Evolutionary conservation across 2,113 vertebrate genomes (phyloP).

Genomic region (Tichodroma muraria): DNA sequence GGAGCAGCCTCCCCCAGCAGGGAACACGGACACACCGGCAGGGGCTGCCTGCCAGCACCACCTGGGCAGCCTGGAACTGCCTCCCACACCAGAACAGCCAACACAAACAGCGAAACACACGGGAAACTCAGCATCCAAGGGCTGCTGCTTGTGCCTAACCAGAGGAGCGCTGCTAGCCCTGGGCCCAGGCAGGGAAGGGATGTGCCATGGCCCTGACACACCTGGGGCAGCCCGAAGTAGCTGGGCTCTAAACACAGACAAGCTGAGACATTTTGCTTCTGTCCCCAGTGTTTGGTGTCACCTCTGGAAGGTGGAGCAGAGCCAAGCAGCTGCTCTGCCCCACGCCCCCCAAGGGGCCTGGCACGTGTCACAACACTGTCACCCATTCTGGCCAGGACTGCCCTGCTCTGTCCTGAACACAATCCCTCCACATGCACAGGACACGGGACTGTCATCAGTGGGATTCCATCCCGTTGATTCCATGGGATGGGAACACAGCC

Average conservation of each 20-base stretch:
- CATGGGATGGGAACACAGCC: background rate
- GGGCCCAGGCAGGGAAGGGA: rapidly evolving
- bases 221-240: background rate
- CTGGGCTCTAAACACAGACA: background rate
- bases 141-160: background rate
- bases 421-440: rapidly evolving
- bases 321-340: background rate
- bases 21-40: background rate
- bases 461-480: background rate
- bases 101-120: rapidly evolving
- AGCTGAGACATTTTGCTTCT: background rate
- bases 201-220: rapidly evolving
- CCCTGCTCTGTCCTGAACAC: background rate
- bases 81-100: no score
- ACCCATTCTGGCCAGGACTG: rapidly evolving
- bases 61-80: background rate
- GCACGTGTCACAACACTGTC: rapidly evolving
- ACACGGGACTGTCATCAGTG: background rate
- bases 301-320: background rate
- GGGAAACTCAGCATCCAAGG: rapidly evolving
- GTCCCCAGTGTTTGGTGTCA: no score
- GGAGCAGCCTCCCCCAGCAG: background rate
- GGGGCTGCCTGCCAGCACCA: background rate
- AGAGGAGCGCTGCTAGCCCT: rapidly evolving
- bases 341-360: background rate